Evolutionary conservation across 2,888 invertebrate genomes (phyloP), one percentile per base, ranked within the genome.

Genomic region (Microplitis deprimator): DNA sequence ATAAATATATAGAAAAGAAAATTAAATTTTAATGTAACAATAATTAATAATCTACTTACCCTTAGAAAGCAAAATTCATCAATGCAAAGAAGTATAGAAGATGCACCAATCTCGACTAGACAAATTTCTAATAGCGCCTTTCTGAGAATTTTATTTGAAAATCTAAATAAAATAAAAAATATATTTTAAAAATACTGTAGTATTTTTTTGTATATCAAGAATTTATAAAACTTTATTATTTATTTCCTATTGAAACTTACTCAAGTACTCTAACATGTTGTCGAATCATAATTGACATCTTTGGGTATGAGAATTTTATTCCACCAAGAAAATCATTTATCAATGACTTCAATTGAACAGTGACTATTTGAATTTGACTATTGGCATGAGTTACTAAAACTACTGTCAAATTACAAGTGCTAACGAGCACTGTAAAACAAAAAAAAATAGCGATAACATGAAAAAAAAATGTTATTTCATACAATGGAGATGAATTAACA

Each of bases 321-420:
- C 6, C 13, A 13, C 13, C 10, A 2, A 3, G 16, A 59, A 29
- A 41, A 10, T 69, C 77, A 10, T 77, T 74, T 16, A 82, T 50
- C 1, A 82, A 65, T 6, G 75, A 59, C 8, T 82, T 64, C 6
- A 83, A 41, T 2, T 74, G 16, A 10, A 61, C 68, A 50, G 79
- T 77, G 20, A 82, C 77, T 10, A 84, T 80, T 17, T 82, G 67
- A n/a, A 82, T 79, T 69, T 84, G 83, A 0, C 84, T 83, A 10
- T 80, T 82, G 3, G 80, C 81, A 61, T 84, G 85, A 2, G 80
- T 81, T 0, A 81, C 82, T 41, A 83, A 84, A 20, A 77, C 75
- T 1, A 81, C 79, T 6, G 82, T 81, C 20, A 84, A 50, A 39
- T 81, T 79, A 64, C 81, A 83, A 0, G 77, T 79, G 4, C 79